Evolutionary conservation across 2,113 vertebrate genomes (phyloP).

Genomic region (Hypocryptadius cinnamomeus): DNA sequence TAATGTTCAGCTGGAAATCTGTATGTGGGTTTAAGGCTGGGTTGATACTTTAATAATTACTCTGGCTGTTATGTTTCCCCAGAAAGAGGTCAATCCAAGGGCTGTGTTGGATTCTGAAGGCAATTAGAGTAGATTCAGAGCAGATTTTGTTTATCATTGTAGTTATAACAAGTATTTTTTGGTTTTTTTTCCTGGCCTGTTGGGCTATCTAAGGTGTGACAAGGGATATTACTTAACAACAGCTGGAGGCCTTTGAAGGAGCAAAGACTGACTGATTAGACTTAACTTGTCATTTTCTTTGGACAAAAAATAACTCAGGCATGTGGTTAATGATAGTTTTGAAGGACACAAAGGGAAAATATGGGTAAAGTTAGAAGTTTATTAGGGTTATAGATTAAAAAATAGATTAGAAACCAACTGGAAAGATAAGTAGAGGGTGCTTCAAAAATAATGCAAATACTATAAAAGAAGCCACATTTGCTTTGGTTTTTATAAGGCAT

Average conservation of each 20-base stretch:
- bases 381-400: neutral
- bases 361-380: neutral
- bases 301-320: neutral
- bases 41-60: neutral
- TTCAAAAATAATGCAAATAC: neutral
- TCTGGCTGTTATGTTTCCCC: neutral
- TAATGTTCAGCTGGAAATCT: slow-evolving; percentile 14
- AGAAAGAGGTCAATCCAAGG: neutral
- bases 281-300: slow-evolving; percentile 9
- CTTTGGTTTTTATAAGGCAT: neutral
- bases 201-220: neutral
- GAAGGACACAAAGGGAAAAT: neutral
- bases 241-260: neutral
- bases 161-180: neutral
- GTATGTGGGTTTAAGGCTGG: neutral
- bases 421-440: neutral
- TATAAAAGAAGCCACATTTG: neutral
- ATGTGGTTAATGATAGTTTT: neutral
- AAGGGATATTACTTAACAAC: neutral
- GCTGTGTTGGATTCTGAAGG: neutral
- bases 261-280: neutral
- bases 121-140: neutral
- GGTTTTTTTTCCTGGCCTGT: neutral
- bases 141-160: slow-evolving; percentile 6
- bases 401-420: neutral